A percentile compares a stretch with the other conserved stretches of the same genome.
phyloP scores from a whole-genome alignment of 1,140 invertebrate species.

The Sarcophaga bullata region DNA sequence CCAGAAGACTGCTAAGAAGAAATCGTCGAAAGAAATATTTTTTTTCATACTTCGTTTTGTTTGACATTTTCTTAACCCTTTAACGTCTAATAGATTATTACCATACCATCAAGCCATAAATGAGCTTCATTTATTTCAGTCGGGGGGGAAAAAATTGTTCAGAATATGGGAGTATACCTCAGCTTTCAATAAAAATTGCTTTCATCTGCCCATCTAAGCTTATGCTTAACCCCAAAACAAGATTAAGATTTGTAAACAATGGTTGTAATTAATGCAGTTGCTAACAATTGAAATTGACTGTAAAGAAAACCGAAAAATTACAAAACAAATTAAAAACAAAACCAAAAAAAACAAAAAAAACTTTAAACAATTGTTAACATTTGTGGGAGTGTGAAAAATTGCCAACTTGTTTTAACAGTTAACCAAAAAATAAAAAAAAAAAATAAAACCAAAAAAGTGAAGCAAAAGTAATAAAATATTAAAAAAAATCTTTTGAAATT shows the following conservation, averaged over 20 bases:
- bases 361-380: conserved; percentile 27
- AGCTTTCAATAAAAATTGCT: not conserved
- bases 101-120: too few relatives aligned
- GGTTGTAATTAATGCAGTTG: conserved; percentile 26
- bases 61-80: not conserved
- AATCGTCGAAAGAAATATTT: not conserved
- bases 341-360: conserved; percentile 13
- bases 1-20: too few relatives aligned
- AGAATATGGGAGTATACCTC: not conserved
- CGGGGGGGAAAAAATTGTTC: not conserved
- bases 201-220: not conserved
- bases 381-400: conserved; percentile 38
- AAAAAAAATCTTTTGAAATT: conserved; percentile 15
- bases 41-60: not conserved
- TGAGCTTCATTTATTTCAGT: too few relatives aligned
- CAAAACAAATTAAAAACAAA: conserved; percentile 19
- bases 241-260: not conserved
- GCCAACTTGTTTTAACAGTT: conserved; percentile 4
- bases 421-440: not conserved
- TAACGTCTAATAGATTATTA: not conserved
- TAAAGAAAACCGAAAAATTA: not conserved
- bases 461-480: conserved; percentile 21
- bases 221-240: not conserved
- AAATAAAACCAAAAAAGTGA: too few relatives aligned
- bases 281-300: conserved; percentile 5